Base-by-base conservation (phyloP, 2,797 vertebrate species). In the Anguilla obscura region DNA sequence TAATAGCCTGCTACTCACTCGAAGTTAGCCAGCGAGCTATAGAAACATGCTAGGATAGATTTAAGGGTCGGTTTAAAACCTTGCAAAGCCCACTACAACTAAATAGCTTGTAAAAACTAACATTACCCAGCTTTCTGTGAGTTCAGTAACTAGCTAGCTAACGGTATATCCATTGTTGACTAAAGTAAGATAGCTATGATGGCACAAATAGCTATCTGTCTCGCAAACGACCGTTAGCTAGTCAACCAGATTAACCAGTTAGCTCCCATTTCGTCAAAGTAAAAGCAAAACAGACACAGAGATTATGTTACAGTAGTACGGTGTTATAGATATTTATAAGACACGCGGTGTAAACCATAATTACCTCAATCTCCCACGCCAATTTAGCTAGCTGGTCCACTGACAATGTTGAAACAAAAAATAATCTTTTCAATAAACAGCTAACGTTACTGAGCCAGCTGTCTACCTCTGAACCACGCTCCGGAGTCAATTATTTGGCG, bases 261-360 rank as follows among this genome's bases (percentile, higher is more conserved):
- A 76, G 74, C 76, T 80, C 36, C 6, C 40, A n/a, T 48, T 80
- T 80, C 76, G 76, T 80, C 76, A 45, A 80, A 80, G 36, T 24
- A 21, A 48, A 80, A 48, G 9, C 27, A 12, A 12, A 12, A 14
- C 54, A 12, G 50, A 52, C 71, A 14, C 54, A 12, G 50, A 52
- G 30, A 33, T 74, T 52, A 21, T 60, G 58, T 18, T 18, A 4
- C 58, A 24, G 2, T 12, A 60, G 16, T 60, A 60, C 16, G 16
- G 4, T 60, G 16, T 60, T 60, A 60, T 14, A 60, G 58, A 60
- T 18, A 80, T 80, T 80, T 40, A 76, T 40, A 80, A 48, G 18
- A 24, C 76, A 80, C 6, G 24, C 36, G 36, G 76, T 50, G 16
- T 80, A n/a, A 48, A n/a, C 21, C 24, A 48, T 21, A 50, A 16